Evolutionary conservation across 2,888 invertebrate genomes (phyloP).

Genomic region (Strigamia transsilvanica): DNA sequence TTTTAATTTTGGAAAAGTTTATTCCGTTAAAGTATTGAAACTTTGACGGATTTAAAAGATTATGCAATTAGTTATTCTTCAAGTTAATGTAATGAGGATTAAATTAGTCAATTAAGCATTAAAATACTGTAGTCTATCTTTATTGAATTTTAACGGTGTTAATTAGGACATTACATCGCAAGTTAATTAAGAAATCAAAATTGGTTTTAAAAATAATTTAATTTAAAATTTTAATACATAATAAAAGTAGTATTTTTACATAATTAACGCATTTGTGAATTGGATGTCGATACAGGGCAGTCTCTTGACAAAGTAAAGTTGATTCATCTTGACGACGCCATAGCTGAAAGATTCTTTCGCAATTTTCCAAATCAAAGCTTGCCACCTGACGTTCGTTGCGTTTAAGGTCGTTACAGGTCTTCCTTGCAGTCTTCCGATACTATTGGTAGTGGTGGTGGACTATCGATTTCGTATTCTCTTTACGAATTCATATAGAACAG

Average conservation of each 20-base stretch:
- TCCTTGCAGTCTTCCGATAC: constrained; percentile 29
- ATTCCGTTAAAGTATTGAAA: not conserved
- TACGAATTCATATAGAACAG: constrained; percentile 49
- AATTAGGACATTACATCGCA: not conserved
- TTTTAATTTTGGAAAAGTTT: no score
- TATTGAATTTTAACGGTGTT: not conserved
- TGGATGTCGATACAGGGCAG: not conserved
- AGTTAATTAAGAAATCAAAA: not conserved
- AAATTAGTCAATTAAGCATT: not conserved
- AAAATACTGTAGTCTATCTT: not conserved
- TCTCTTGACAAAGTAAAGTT: not conserved
- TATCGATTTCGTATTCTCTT: constrained; percentile 46
- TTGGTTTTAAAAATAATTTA: not conserved
- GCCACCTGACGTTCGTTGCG: constrained; percentile 43
- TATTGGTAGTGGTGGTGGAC: constrained; percentile 38
- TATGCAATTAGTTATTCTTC: not conserved
- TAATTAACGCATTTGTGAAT: not conserved
- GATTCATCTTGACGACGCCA: not conserved
- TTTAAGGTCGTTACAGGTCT: constrained; percentile 42
- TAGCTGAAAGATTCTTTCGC: not conserved
- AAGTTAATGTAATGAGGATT: constrained; percentile 5
- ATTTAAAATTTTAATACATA: not conserved
- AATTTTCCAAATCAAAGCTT: constrained; percentile 35
- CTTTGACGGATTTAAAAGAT: not conserved
- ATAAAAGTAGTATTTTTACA: not conserved